These are phyloP conservation scores for Campoplex capitator DNA, from an alignment of 2,888 invertebrate species.

Conservation along the genomic window DNA sequence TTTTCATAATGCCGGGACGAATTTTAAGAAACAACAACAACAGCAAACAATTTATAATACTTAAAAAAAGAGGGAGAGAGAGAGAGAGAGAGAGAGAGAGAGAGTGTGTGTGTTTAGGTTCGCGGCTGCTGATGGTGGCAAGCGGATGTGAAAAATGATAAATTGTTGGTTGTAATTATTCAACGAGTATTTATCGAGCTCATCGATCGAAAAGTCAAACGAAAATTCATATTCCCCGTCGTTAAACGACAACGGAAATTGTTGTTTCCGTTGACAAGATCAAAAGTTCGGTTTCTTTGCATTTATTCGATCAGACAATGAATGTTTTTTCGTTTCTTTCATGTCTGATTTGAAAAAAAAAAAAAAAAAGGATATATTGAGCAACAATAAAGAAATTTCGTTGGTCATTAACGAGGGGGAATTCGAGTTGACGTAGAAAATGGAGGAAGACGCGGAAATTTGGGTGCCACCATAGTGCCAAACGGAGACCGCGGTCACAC, in stretches of 20 bases:
- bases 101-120: conserved; percentile 3
- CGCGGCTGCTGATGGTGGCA: conserved; percentile 2
- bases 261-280: too few species aligned
- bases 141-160: background rate
- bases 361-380: background rate
- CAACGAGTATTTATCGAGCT: background rate
- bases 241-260: background rate
- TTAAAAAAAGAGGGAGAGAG: conserved; percentile 49
- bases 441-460: conserved; percentile 54
- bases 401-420: background rate
- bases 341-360: background rate
- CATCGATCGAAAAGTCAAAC: background rate
- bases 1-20: background rate
- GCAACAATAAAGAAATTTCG: background rate
- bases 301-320: too few species aligned
- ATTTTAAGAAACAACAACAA: conserved; percentile 54
- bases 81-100: conserved; percentile 49
- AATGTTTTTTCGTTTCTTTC: background rate
- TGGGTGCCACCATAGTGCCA: conserved; percentile 38
- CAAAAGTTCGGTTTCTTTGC: too few species aligned
- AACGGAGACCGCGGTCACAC: conserved; percentile 75
- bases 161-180: background rate
- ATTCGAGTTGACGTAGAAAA: conserved; percentile 1
- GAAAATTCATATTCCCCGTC: background rate
- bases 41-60: conserved; percentile 63